A percentile compares a stretch with the other conserved stretches of the same genome.
These are phyloP conservation scores for Todiramphus saurophagus DNA, from an alignment of 2,113 vertebrate genomes.

Conservation along the genomic window DNA sequence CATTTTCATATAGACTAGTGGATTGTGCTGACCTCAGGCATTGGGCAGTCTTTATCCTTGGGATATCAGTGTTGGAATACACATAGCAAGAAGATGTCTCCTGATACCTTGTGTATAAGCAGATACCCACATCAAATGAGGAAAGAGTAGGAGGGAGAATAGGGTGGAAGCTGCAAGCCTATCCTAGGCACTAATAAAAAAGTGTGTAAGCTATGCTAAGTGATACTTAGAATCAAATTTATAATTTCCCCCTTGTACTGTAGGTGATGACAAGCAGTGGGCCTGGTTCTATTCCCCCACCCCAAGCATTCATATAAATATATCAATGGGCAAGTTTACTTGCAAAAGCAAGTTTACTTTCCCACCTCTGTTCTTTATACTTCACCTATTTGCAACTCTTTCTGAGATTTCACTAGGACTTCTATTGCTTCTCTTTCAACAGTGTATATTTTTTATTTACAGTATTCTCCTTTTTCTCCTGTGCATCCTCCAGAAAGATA, in stretches of 20 bases:
- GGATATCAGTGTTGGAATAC: neutral
- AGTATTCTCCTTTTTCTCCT: neutral
- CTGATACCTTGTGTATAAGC: neutral
- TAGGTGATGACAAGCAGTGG: neutral
- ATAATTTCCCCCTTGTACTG: neutral
- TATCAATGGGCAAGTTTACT: neutral
- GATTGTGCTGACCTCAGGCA: neutral
- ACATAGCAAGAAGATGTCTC: neutral
- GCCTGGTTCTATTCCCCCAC: neutral
- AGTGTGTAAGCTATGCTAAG: neutral
- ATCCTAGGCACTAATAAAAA: neutral
- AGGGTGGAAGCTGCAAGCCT: neutral
- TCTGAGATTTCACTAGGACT: neutral
- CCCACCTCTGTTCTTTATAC: neutral
- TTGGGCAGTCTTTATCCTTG: neutral
- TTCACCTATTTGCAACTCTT: neutral
- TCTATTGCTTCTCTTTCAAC: neutral
- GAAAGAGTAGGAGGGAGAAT: neutral
- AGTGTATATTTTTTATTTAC: neutral
- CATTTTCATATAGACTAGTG: neutral
- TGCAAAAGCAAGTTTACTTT: neutral
- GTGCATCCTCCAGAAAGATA: neutral
- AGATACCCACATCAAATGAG: neutral
- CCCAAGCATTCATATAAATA: neutral
- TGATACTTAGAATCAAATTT: neutral